Percentiles rank a stretch among this genome's conserved stretches.
These are phyloP conservation scores for Trisateles emortualis DNA, from an alignment of 2,888 invertebrate genomes.

Conservation along the genomic window DNA sequence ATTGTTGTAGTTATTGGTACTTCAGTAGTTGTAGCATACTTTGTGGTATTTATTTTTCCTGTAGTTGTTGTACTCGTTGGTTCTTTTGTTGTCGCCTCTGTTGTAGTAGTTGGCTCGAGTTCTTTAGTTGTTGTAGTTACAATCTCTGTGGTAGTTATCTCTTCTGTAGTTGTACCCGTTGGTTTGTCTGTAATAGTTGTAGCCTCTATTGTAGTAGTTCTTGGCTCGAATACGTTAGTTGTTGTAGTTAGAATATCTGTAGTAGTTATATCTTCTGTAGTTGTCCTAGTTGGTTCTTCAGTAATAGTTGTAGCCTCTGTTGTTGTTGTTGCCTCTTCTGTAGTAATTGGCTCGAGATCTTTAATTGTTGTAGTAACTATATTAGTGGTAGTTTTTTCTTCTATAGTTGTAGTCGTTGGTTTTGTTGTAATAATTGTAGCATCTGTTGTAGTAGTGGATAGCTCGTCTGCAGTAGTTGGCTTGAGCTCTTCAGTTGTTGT, in stretches of 20 bases:
- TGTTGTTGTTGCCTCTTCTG: not conserved
- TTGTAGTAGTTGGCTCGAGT: not conserved
- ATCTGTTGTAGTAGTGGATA: conserved; percentile 4
- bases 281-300: not conserved
- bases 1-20: not conserved
- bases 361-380: not conserved
- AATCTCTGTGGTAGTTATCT: not conserved
- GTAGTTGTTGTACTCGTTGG: not conserved
- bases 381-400: not conserved
- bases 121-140: not conserved
- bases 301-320: not conserved
- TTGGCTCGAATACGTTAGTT: not conserved
- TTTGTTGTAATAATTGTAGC: not conserved
- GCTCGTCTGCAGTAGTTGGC: conserved; percentile 11
- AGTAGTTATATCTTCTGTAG: not conserved
- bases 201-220: not conserved
- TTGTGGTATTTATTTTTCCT: not conserved
- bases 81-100: not conserved
- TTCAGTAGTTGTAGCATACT: not conserved
- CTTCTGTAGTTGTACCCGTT: not conserved
- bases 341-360: not conserved
- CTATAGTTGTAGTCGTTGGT: not conserved
- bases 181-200: not conserved
- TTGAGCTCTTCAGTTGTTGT: not conserved
- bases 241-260: not conserved